Evolutionary conservation across 2,113 vertebrate species (phyloP), one percentile per base, ranked within the genome.

Genomic region (Scatophagus argus): DNA sequence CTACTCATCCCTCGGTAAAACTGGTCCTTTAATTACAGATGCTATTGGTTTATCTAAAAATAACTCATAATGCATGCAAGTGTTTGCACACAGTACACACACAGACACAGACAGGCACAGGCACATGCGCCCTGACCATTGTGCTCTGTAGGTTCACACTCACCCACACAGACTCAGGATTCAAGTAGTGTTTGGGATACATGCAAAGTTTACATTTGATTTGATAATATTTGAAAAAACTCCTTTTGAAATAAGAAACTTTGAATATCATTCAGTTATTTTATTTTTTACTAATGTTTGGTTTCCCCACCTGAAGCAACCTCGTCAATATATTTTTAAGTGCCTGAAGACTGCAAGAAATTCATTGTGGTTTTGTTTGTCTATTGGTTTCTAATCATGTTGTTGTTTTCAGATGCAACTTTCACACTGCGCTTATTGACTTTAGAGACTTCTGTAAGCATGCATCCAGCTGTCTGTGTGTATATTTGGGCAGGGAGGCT

Each of bases 31-130:
- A 95, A 95, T 96, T 95, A 90, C 84, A 84, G 77, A 89, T 93
- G 88, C 91, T 93, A 88, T 87, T 92, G 93, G 77, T 90, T 93
- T 89, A 83, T 88, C 91, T 94, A 95, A 96, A 95, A 95, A 92
- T 93, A 95, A 84, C 86, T 79, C 63, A 49, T 29, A 68, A 73
- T 60, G 47, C 63, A 71, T 62, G 58, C 58, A 62, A 74, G 81
- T 78, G 71, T 73, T 82, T 82, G 66, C 49, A 32, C 36, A 43
- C 29, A 55, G 36, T 25, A 44, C 54, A 73, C 52, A 73, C 38
- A 61, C n/a, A n/a, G 34, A 81, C 23, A 80, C 43, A 44, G 23
- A 43, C 38, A 60, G 41, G 4, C 19, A 43, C 29, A 32, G n/a
- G 51, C 71, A 65, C 73, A 66, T 41, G 32, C 44, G 61, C 17